These are phyloP conservation scores for Chrysopilus asiliformis DNA, from an alignment of 2,888 invertebrate species.

Conservation along the genomic window DNA sequence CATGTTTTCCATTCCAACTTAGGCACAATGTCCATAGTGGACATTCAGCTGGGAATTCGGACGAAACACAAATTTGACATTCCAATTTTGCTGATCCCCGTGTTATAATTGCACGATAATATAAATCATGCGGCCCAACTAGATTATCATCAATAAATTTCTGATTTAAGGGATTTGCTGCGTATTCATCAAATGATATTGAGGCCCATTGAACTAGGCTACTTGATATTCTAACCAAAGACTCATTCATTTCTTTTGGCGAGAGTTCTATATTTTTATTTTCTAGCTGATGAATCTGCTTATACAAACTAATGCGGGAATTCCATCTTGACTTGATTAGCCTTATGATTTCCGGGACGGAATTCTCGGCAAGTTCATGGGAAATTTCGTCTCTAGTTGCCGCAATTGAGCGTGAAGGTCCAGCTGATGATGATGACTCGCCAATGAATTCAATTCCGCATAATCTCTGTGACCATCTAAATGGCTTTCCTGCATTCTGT, in stretches of 20 bases:
- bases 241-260: conserved; percentile 35
- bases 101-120: conserved; percentile 67
- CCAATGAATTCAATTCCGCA: conserved; percentile 71
- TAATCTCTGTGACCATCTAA: conserved; percentile 81
- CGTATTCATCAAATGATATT: conserved; percentile 49
- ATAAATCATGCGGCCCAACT: conserved; percentile 49
- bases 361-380: conserved; percentile 42
- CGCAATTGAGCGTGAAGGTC: conserved; percentile 12
- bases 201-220: conserved; percentile 56
- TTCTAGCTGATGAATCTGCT: conserved; percentile 51
- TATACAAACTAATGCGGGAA: conserved; percentile 60
- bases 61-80: conserved; percentile 63
- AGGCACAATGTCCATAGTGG: conserved; percentile 67
- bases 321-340: conserved; percentile 59
- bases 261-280: conserved; percentile 27
- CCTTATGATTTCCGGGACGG: conserved; percentile 62
- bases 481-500: conserved; percentile 63
- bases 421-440: conserved; percentile 25
- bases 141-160: conserved; percentile 43
- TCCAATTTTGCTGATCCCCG: conserved; percentile 68
- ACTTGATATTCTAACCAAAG: conserved; percentile 41
- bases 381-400: conserved; percentile 17
- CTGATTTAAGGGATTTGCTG: conserved; percentile 16
- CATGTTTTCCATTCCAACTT: conserved; percentile 52
- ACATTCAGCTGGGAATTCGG: conserved; percentile 65